phyloP scores from a whole-genome alignment of 2,113 vertebrate species.

The Baryphthengus martii region DNA sequence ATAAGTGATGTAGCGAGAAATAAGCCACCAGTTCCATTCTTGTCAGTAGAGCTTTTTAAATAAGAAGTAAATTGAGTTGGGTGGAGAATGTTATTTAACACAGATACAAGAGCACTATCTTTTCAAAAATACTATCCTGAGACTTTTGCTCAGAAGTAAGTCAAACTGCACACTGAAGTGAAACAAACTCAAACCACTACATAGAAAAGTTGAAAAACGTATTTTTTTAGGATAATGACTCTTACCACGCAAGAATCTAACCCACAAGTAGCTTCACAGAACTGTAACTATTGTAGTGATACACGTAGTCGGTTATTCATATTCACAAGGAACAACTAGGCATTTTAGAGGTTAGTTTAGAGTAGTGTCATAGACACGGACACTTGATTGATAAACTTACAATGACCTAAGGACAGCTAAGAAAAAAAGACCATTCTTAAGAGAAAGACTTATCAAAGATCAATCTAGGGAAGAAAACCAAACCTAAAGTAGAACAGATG shows the following conservation, averaged over 20 bases:
- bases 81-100: not conserved
- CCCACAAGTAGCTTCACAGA: not conserved
- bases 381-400: not conserved
- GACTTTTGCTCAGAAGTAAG: not conserved
- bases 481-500: not conserved
- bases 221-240: not conserved
- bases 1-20: slow-evolving; percentile 32
- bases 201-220: not conserved
- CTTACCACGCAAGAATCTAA: not conserved
- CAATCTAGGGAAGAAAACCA: not conserved
- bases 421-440: not conserved
- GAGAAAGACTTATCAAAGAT: not conserved
- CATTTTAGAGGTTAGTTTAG: not conserved
- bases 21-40: not conserved
- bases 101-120: not conserved
- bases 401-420: not conserved
- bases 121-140: not conserved
- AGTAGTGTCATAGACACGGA: not conserved
- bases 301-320: not conserved
- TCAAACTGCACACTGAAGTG: not conserved
- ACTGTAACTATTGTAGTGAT: not conserved
- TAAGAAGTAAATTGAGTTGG: not conserved
- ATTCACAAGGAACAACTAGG: not conserved
- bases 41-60: not conserved
- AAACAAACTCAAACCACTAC: not conserved